Conservation (phyloP, 35 echinoderm and acorn worm genomes). For the Apostichopus japonicus region DNA sequence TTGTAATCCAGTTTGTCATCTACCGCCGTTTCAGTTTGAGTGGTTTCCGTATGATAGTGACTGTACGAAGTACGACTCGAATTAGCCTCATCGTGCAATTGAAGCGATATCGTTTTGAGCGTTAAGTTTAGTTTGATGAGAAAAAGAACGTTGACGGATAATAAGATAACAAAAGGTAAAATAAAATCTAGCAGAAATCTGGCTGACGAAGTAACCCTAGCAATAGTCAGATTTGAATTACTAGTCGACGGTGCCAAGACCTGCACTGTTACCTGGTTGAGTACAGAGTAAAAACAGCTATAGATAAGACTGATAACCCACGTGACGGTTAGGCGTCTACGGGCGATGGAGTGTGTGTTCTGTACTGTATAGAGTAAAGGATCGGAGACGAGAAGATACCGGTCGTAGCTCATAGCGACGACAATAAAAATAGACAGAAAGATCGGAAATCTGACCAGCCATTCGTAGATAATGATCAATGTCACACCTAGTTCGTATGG, state of each 20-base stretch:
- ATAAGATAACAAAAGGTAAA: background rate
- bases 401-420: background rate
- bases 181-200: background rate
- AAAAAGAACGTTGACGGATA: background rate
- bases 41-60: no score
- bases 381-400: background rate
- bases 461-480: background rate
- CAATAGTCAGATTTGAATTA: background rate
- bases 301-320: background rate
- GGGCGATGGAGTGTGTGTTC: background rate
- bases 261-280: background rate
- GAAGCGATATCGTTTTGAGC: background rate
- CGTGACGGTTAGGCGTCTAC: background rate
- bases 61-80: no score
- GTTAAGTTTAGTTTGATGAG: background rate
- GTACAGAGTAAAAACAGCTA: background rate
- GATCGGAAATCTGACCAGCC: background rate
- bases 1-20: no score
- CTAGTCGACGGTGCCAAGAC: background rate
- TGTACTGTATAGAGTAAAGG: background rate
- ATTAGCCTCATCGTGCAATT: background rate
- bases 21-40: no score
- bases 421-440: background rate
- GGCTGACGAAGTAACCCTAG: background rate
- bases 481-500: background rate